A percentile compares a stretch with the other conserved stretches of the same genome.
Conservation (phyloP, 2,797 vertebrate genomes). For the Capromys pilorides region DNA sequence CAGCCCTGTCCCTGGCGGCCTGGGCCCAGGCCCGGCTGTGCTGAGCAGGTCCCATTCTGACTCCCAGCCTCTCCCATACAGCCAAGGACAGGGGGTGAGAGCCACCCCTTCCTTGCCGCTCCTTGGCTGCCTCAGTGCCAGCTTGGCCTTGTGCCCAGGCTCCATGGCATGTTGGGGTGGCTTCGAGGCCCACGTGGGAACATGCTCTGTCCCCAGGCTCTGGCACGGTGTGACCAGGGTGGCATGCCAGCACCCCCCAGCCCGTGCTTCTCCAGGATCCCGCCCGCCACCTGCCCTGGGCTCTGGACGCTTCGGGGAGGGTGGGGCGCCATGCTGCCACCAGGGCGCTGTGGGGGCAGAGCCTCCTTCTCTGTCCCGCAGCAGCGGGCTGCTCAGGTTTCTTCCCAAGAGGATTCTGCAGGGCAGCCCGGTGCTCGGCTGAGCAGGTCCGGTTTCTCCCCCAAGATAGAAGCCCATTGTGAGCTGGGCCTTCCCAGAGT, state of each 20-base stretch:
- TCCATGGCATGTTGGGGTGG: not conserved
- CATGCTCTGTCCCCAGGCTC: not conserved
- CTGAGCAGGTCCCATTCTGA: not conserved
- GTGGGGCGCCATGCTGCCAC: not conserved
- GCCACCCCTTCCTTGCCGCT: fast-evolving
- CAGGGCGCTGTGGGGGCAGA: not conserved
- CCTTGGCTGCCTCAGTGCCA: fast-evolving
- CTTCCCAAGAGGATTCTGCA: not conserved
- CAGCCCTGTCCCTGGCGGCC: not conserved
- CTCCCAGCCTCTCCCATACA: not conserved
- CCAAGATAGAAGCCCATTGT: slow-evolving; percentile 60
- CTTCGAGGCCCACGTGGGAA: not conserved
- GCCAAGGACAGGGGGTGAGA: not conserved
- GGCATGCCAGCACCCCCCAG: fast-evolving
- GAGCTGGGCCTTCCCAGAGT: not conserved
- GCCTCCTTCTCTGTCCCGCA: fast-evolving
- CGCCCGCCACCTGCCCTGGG: fast-evolving
- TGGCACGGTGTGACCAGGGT: fast-evolving
- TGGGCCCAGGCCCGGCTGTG: not conserved
- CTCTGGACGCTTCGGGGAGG: not conserved
- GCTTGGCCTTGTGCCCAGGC: not conserved
- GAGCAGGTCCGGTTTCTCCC: slow-evolving; percentile 41
- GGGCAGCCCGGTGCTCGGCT: not conserved
- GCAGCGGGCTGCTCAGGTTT: not conserved
- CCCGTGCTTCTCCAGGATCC: fast-evolving